phyloP scores from a whole-genome alignment of 2,888 invertebrate species.

The Cephus nigrinus region DNA sequence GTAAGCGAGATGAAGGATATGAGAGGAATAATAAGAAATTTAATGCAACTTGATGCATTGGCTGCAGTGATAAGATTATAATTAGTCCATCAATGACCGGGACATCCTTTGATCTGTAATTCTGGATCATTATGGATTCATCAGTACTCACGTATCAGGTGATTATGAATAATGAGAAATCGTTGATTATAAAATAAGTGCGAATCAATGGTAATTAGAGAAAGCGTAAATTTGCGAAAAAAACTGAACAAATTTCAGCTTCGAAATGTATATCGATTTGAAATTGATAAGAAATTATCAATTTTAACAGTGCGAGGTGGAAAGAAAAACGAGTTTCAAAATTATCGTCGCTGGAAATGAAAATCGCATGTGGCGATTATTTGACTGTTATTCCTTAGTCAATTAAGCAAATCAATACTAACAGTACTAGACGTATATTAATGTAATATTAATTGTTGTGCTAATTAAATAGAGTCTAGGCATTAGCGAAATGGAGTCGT shows the following conservation, averaged over 20 bases:
- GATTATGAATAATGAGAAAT: not conserved
- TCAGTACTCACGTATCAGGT: not conserved
- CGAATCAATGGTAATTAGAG: not conserved
- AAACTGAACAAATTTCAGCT: too few species aligned
- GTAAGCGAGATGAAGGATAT: not conserved
- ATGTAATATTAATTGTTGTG: not conserved
- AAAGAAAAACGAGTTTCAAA: not conserved
- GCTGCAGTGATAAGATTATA: not conserved
- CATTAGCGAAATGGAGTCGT: not conserved
- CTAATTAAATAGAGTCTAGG: not conserved
- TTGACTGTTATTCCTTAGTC: not conserved
- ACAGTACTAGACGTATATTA: not conserved
- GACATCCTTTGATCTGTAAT: not conserved
- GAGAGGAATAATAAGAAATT: conserved; percentile 5
- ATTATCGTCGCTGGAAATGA: not conserved
- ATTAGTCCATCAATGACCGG: conserved; percentile 5
- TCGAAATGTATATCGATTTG: not conserved
- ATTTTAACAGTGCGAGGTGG: not conserved
- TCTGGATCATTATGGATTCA: not conserved
- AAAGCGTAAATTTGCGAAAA: not conserved
- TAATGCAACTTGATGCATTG: conserved; percentile 1
- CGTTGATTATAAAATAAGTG: not conserved
- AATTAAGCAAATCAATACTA: not conserved
- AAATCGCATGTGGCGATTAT: not conserved
- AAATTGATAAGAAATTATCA: not conserved